Base-by-base conservation (phyloP, 2,113 vertebrate genomes). In the Alaudala cheleensis region DNA sequence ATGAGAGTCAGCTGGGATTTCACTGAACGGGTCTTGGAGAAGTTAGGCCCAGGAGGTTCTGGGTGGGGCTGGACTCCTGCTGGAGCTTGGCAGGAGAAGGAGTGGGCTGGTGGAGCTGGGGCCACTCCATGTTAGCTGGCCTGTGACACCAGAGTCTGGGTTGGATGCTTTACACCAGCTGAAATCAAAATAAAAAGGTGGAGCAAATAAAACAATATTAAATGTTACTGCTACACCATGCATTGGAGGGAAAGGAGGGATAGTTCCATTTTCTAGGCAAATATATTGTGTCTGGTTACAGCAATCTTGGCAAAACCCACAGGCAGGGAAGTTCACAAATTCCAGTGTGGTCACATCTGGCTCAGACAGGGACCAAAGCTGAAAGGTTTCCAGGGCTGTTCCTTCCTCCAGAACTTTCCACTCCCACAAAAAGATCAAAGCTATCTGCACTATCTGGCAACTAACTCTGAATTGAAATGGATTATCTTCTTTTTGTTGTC, bases 401-500 rank as follows among this genome's bases (percentile, higher is more conserved):
- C 39, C 20, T 37, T 72, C 85, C 51, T 81, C 61, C 37, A 80
- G 62, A 80, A 73, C 51, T 60, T 60, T 64, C 72, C 47, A 76
- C 60, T 26, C 14, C 18, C 12, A 33, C 3, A 42, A 62, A 87
- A 51, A 61, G 37, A 76, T 79, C 77, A 69, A 67, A 84, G 47
- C 42, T 85, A 73, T 90, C 87, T 65, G 47, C 86, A 60, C 42
- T 91, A 77, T 84, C 53, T 93, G 80, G 50, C 69, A 88, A 15
- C 37, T 61, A 58, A 67, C 40, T 65, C 29, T 65, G 94, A 87
- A 93, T 91, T 88, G 65, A 86, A 95, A 89, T 62, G 44, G 15
- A 6, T n/a, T 93, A 42, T 74, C 26, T 91, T 29, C 14, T 69
- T 56, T 39, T n/a, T 49, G 21, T 77, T 77, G 23, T 31, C n/a